Evolutionary conservation across 2,113 vertebrate species (phyloP).

Genomic region (Psammodynastes pulverulentus): DNA sequence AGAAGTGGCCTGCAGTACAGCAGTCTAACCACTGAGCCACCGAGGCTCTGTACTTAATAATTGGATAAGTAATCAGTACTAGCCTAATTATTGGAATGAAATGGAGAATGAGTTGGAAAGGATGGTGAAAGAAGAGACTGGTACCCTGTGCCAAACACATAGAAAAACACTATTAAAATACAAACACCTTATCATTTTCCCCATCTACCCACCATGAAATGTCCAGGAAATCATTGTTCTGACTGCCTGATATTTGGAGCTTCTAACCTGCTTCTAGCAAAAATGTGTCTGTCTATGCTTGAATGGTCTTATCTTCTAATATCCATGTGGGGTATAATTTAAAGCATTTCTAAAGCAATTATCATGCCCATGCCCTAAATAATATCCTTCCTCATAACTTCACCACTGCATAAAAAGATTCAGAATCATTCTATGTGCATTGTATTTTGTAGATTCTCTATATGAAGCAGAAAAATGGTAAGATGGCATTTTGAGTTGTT

Average conservation of each 20-base stretch:
- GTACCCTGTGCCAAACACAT: background rate
- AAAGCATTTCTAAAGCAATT: background rate
- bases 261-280: background rate
- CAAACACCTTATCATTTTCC: background rate
- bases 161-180: background rate
- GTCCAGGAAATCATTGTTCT: background rate
- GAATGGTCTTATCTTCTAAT: background rate
- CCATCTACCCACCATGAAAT: background rate
- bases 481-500: slow-evolving; percentile 53
- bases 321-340: background rate
- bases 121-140: background rate
- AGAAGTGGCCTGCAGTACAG: too few species aligned
- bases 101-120: background rate
- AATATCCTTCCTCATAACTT: background rate
- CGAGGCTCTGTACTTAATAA: too few species aligned
- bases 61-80: background rate
- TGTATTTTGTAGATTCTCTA: slow-evolving; percentile 22
- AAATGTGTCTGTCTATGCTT: background rate
- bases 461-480: slow-evolving; percentile 38
- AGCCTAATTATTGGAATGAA: background rate
- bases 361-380: background rate
- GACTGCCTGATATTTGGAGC: background rate
- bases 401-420: background rate
- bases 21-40: too few species aligned
- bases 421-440: slow-evolving; percentile 29